These are phyloP conservation scores for Diadophis punctatus DNA, from an alignment of 2,113 vertebrate species.

Conservation along the genomic window DNA sequence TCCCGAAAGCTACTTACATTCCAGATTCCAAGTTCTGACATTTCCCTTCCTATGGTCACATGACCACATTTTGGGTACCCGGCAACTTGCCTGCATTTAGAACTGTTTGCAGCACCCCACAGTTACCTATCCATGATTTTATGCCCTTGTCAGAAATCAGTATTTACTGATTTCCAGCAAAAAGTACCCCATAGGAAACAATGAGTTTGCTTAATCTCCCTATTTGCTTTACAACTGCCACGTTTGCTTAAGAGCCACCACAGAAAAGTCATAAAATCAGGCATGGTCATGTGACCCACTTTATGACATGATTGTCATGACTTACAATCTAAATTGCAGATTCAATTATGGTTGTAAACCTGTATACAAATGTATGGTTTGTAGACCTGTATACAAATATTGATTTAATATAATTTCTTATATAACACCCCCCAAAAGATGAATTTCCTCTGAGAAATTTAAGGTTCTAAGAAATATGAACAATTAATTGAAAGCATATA, in stretches of 20 bases:
- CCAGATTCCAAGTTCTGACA: neutral
- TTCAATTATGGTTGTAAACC: neutral
- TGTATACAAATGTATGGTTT: neutral
- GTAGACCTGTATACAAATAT: neutral
- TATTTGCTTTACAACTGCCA: neutral
- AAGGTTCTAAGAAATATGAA: neutral
- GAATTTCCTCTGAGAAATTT: neutral
- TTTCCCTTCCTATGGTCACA: neutral
- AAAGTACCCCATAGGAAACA: neutral
- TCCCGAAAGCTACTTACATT: neutral
- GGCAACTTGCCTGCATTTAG: neutral
- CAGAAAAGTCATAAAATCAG: neutral
- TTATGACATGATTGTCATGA: neutral
- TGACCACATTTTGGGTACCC: neutral
- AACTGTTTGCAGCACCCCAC: neutral
- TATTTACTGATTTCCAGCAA: neutral
- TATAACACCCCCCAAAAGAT: neutral
- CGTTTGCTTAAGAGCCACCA: neutral
- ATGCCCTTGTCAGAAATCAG: neutral
- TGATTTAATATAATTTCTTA: neutral
- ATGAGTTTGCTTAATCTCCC: neutral
- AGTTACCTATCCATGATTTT: neutral
- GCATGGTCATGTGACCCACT: neutral
- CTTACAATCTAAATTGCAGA: neutral
- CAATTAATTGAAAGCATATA: slow-evolving; percentile 19